Percentiles rank a stretch among this genome's conserved stretches.
Conservation (phyloP, 2,888 invertebrate genomes). For the Nycteola revayana region DNA sequence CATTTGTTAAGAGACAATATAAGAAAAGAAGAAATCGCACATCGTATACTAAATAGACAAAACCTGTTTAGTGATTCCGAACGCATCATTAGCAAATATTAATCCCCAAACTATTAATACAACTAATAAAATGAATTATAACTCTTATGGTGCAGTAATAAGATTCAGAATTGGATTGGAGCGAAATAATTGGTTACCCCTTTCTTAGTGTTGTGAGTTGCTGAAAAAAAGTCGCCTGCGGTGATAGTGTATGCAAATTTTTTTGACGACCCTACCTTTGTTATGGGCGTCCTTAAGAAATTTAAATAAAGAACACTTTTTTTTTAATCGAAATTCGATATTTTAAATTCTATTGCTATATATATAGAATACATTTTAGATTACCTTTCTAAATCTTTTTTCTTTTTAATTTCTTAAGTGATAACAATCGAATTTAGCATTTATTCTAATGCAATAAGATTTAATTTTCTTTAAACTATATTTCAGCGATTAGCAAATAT, state of each 20-base stretch:
- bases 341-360: background rate
- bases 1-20: conserved; percentile 51
- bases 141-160: conserved; percentile 21
- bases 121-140: conserved; percentile 5
- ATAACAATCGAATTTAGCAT: too few species aligned
- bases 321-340: background rate
- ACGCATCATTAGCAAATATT: conserved; percentile 61
- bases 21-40: conserved; percentile 46
- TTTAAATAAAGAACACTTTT: conserved; percentile 16
- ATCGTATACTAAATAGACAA: conserved; percentile 70
- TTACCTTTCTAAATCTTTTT: too few species aligned
- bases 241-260: conserved; percentile 63
- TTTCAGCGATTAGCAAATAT: conserved; percentile 25
- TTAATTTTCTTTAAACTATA: too few species aligned
- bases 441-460: too few species aligned
- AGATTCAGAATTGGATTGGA: conserved; percentile 17
- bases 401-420: too few species aligned
- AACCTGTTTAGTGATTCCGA: conserved; percentile 73
- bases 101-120: conserved; percentile 11
- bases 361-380: too few species aligned
- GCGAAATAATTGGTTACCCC: conserved; percentile 27
- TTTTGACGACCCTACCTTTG: conserved; percentile 39
- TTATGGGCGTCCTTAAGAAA: conserved; percentile 16
- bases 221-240: conserved; percentile 50
- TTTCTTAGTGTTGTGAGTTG: conserved; percentile 38